Percentiles rank a stretch among this genome's conserved stretches.
These are phyloP conservation scores for Chelon labrosus DNA, from an alignment of 2,797 vertebrate genomes.

Conservation along the genomic window DNA sequence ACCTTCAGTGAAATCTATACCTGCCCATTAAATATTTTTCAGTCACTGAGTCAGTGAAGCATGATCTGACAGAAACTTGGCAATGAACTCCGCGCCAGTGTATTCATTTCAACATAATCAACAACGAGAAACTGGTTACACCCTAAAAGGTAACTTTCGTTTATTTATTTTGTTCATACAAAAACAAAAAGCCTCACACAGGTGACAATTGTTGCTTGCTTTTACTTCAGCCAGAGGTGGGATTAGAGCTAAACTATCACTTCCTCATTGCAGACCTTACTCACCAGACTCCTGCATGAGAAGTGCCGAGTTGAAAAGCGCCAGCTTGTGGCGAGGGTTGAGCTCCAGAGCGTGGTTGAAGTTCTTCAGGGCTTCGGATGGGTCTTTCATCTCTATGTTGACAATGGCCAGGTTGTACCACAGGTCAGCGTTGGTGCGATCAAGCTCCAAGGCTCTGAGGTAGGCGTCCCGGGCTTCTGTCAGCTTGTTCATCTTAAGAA, in stretches of 20 bases:
- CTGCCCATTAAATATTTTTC: constrained; percentile 3
- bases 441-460: constrained; percentile 92
- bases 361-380: constrained; percentile 93
- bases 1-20: constrained; percentile 30
- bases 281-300: constrained; percentile 99
- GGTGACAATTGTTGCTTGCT: neutral
- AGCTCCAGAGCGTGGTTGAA: constrained; percentile 95
- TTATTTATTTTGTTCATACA: constrained; percentile 20
- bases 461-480: constrained; percentile 96
- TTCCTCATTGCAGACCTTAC: constrained; percentile 43
- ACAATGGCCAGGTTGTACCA: constrained; percentile 99
- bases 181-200: neutral
- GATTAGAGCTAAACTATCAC: neutral
- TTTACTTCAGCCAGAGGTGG: neutral
- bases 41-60: neutral
- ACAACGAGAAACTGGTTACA: constrained; percentile 15
- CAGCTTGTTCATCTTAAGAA: constrained; percentile 98
- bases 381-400: constrained; percentile 98
- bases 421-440: constrained; percentile 94
- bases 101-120: constrained; percentile 18
- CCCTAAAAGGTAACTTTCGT: constrained; percentile 43
- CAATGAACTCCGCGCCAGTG: neutral
- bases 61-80: constrained; percentile 50
- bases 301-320: constrained; percentile 96
- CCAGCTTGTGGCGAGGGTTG: constrained; percentile 93